phyloP scores from a whole-genome alignment of 2,888 invertebrate species.

The Drosophila kuntzei region DNA sequence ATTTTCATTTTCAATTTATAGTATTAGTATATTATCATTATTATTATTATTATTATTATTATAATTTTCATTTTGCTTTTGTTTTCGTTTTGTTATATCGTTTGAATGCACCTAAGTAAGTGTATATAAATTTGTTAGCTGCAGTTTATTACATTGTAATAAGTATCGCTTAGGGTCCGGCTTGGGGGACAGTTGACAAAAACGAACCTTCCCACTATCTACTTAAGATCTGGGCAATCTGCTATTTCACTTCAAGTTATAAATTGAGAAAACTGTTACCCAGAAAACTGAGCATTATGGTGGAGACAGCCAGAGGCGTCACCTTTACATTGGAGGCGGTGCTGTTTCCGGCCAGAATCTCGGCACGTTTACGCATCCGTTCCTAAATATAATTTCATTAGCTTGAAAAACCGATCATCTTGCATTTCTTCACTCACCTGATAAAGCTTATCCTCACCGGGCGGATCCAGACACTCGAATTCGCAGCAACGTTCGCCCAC shows the following conservation, averaged over 20 bases:
- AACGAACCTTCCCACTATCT: conserved; percentile 46
- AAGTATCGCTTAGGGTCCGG: conserved; percentile 44
- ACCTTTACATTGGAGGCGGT: conserved; percentile 73
- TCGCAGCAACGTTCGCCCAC: conserved; percentile 95
- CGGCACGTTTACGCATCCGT: conserved; percentile 87
- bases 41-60: conserved; percentile 3
- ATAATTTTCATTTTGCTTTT: not conserved
- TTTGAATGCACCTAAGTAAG: conserved; percentile 39
- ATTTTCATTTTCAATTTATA: conserved; percentile 4
- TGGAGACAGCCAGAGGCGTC: conserved; percentile 83
- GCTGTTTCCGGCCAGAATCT: conserved; percentile 88
- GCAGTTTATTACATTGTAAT: conserved; percentile 69
- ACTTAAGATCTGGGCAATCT: conserved; percentile 36
- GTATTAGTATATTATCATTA: conserved; percentile 5
- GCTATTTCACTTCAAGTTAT: conserved; percentile 81
- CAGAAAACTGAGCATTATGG: conserved; percentile 81
- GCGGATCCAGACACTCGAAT: conserved; percentile 94
- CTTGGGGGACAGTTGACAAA: conserved; percentile 49
- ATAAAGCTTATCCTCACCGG: conserved; percentile 88
- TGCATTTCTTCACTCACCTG: conserved; percentile 76
- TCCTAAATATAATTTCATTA: conserved; percentile 78
- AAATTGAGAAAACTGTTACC: conserved; percentile 81
- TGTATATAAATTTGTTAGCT: conserved; percentile 39
- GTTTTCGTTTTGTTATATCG: not conserved
- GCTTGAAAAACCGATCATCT: not conserved